Conservation (phyloP, 2,888 invertebrate genomes). For the Acholoe squamosa region DNA sequence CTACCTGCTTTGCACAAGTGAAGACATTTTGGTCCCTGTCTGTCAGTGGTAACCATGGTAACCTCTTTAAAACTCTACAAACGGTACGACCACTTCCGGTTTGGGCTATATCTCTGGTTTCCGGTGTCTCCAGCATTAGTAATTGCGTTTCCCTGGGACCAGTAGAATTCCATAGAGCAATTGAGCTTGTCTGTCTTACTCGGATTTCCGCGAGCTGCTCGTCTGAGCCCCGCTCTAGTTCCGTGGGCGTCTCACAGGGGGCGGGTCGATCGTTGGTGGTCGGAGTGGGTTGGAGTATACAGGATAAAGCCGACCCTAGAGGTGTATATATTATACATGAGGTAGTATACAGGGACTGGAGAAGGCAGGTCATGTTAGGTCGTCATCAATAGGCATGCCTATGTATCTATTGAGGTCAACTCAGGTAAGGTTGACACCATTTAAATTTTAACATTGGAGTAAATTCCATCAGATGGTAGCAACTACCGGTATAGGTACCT, state of each 20-base stretch:
- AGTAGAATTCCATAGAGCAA: background rate
- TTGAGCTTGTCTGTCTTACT: slow-evolving; percentile 38
- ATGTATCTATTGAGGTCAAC: too few species aligned
- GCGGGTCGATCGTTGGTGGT: background rate
- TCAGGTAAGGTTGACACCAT: too few species aligned
- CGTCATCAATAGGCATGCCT: too few species aligned
- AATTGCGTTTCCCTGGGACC: slow-evolving; percentile 8
- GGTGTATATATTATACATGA: background rate
- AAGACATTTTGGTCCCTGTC: background rate
- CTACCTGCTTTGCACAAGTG: background rate
- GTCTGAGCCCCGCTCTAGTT: background rate
- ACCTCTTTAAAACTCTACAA: background rate
- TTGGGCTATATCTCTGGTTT: background rate
- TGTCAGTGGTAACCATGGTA: slow-evolving; percentile 4
- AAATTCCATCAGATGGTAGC: too few species aligned
- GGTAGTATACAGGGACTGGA: background rate
- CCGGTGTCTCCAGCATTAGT: background rate
- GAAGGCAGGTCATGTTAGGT: too few species aligned
- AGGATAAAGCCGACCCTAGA: too few species aligned
- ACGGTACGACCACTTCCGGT: background rate
- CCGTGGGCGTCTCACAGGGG: background rate
- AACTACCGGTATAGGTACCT: too few species aligned
- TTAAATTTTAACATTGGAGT: too few species aligned
- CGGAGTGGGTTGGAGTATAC: too few species aligned
- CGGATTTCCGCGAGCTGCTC: background rate